phyloP scores from a whole-genome alignment of 2,113 vertebrate species.

The Mesocricetus auratus region DNA sequence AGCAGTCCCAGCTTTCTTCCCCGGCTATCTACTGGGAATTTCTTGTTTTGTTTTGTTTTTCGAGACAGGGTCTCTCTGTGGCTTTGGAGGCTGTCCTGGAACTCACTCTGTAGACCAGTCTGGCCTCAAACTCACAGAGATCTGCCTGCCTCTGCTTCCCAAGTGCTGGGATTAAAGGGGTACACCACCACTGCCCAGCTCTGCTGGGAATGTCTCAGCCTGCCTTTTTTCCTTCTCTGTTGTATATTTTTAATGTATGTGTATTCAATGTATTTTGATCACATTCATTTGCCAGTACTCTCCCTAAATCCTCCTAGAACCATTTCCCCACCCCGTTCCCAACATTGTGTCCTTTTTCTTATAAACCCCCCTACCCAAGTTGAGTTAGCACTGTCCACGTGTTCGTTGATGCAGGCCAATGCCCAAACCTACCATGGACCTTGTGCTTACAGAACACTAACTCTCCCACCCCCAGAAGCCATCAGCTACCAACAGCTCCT shows the following conservation, averaged over 20 bases:
- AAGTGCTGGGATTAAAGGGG: too few species aligned
- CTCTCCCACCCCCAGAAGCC: neutral
- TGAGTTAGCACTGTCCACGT: neutral
- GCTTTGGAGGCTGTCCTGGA: too few species aligned
- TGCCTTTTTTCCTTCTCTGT: neutral
- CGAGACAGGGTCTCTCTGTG: too few species aligned
- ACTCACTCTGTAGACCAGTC: too few species aligned
- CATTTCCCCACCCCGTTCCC: neutral
- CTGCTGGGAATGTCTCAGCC: too few species aligned
- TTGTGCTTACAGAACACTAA: neutral
- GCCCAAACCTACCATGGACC: neutral
- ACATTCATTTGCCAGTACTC: neutral
- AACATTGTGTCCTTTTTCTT: neutral
- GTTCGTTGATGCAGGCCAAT: neutral
- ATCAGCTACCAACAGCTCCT: neutral
- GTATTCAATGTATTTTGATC: neutral
- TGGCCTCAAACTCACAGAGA: too few species aligned
- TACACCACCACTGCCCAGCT: too few species aligned
- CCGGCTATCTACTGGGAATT: neutral
- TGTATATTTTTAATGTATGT: neutral
- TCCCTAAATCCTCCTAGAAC: neutral
- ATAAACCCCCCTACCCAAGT: neutral
- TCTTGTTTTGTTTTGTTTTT: too few species aligned
- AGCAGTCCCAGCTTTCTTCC: neutral
- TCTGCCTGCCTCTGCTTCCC: too few species aligned